Conservation (phyloP, 2,113 vertebrate species). For the Cnemophilus loriae region DNA sequence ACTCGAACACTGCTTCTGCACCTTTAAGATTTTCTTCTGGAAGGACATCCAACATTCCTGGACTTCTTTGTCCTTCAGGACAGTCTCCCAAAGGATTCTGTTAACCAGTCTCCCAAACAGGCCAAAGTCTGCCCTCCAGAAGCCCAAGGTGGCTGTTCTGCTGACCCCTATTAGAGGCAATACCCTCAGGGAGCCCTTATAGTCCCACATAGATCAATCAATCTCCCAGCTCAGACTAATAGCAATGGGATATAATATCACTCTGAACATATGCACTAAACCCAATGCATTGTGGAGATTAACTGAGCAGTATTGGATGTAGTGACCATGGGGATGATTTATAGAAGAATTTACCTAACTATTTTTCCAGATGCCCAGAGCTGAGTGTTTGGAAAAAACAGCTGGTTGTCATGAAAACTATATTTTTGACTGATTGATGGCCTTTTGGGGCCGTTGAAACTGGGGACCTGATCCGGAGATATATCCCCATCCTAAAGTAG, state of each 20-base stretch:
- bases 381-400: background rate
- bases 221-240: background rate
- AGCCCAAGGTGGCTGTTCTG: background rate
- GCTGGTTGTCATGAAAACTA: background rate
- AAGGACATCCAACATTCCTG: background rate
- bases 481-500: background rate
- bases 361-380: background rate
- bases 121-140: background rate
- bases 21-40: background rate
- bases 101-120: background rate
- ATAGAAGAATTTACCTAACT: background rate
- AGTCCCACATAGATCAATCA: background rate
- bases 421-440: background rate
- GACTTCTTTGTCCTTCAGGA: background rate
- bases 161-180: background rate
- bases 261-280: background rate
- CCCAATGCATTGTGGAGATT: background rate
- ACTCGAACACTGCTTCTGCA: background rate
- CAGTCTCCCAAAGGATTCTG: background rate
- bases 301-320: background rate
- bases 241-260: background rate
- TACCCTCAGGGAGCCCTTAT: background rate
- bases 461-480: rapidly evolving
- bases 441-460: background rate
- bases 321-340: background rate